Conservation (phyloP, 2,113 vertebrate genomes). For the Chitala chitala region DNA sequence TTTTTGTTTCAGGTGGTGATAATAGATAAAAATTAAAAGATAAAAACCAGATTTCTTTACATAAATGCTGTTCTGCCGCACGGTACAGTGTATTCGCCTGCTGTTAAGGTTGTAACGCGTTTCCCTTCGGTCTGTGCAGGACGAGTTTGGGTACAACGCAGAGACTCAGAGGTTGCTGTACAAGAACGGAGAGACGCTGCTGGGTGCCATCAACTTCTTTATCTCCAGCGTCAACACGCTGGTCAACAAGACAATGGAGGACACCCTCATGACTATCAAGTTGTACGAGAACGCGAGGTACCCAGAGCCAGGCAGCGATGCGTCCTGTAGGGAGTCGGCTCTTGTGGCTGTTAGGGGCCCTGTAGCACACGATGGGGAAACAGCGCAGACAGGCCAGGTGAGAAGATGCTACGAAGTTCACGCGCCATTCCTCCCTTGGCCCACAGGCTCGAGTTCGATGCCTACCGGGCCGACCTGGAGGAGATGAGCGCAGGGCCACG, state of each 20-base stretch:
- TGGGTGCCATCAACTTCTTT: slow-evolving; percentile 75
- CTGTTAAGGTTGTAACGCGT: neutral
- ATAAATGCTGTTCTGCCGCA: too few relatives aligned
- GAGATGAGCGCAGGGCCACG: slow-evolving; percentile 80
- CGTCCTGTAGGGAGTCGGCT: neutral
- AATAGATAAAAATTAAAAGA: too few relatives aligned
- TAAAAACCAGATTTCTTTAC: too few relatives aligned
- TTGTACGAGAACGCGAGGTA: slow-evolving; percentile 82
- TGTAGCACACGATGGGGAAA: neutral
- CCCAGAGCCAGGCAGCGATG: neutral
- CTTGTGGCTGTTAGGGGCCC: neutral
- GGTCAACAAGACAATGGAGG: slow-evolving; percentile 87
- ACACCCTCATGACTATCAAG: slow-evolving; percentile 80
- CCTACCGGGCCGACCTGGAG: slow-evolving; percentile 85
- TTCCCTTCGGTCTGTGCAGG: slow-evolving; percentile 51
- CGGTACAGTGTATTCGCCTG: too few relatives aligned
- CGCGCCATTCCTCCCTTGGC: neutral
- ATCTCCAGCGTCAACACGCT: slow-evolving; percentile 81
- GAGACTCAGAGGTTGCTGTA: slow-evolving; percentile 80
- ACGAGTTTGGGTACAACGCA: slow-evolving; percentile 81
- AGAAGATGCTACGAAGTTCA: neutral
- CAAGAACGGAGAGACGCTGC: slow-evolving; percentile 73
- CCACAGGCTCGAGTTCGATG: slow-evolving; percentile 77
- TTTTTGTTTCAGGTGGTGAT: too few relatives aligned
- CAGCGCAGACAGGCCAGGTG: neutral